Conservation (phyloP, 2,797 vertebrate genomes). For the Sylvia borin region DNA sequence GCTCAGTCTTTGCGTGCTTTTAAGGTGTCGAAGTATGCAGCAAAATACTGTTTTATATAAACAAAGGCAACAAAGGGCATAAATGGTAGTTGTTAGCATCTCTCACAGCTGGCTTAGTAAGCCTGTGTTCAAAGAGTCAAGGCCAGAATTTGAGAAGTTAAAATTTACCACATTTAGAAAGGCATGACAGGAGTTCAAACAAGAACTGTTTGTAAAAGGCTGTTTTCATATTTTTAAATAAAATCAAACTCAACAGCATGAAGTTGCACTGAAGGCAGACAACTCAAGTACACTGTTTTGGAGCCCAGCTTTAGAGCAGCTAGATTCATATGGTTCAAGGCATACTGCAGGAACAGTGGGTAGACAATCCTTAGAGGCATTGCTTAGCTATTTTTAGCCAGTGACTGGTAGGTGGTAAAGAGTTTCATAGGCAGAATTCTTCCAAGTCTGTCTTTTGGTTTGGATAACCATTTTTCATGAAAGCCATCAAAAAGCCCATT, state of each 20-base stretch:
- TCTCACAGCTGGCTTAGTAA: neutral
- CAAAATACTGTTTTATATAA: neutral
- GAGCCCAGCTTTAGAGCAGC: neutral
- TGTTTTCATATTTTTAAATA: neutral
- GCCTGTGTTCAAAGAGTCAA: neutral
- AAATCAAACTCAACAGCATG: neutral
- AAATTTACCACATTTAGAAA: neutral
- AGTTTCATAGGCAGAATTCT: neutral
- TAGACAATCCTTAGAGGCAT: neutral
- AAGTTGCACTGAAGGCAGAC: neutral
- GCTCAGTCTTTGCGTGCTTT: neutral
- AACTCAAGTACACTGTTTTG: neutral
- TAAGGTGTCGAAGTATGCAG: neutral
- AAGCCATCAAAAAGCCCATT: neutral
- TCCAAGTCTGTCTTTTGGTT: neutral
- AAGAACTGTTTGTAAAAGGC: neutral
- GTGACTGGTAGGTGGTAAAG: neutral
- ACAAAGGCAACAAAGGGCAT: neutral
- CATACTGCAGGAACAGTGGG: neutral
- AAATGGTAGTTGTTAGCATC: neutral
- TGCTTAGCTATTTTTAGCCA: neutral
- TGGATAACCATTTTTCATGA: neutral
- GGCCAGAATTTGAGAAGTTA: neutral
- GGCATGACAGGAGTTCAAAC: neutral
- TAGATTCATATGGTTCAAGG: neutral